Percentiles rank a stretch among this genome's conserved stretches.
These are phyloP conservation scores for Drosophila pruinosa DNA, from an alignment of 1,140 invertebrate species.

Conservation along the genomic window DNA sequence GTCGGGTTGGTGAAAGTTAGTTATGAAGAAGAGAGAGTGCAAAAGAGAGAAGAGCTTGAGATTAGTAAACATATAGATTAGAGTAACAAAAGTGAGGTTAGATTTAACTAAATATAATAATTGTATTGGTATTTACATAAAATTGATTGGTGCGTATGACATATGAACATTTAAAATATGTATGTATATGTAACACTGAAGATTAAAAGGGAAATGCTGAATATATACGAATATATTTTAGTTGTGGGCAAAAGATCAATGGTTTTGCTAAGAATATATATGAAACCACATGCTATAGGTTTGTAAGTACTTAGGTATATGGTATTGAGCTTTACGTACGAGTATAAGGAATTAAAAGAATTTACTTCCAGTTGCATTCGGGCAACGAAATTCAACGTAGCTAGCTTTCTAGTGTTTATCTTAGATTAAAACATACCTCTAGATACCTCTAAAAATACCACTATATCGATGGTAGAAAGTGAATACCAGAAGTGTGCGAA, in stretches of 20 bases:
- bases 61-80: conserved; percentile 32
- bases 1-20: conserved; percentile 11
- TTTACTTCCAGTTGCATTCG: not conserved
- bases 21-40: conserved; percentile 20
- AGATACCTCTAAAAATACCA: conserved; percentile 42
- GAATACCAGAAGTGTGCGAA: not conserved
- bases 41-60: conserved; percentile 21
- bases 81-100: conserved; percentile 42
- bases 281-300: conserved; percentile 71
- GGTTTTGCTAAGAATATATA: conserved; percentile 30
- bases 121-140: conserved; percentile 57
- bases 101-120: conserved; percentile 35
- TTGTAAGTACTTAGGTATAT: conserved; percentile 39
- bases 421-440: conserved; percentile 58
- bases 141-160: conserved; percentile 51
- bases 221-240: conserved; percentile 16
- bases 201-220: conserved; percentile 25
- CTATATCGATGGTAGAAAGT: not conserved
- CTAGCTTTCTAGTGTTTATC: not conserved
- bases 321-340: conserved; percentile 34
- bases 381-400: not conserved
- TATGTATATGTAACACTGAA: conserved; percentile 64
- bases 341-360: too few relatives aligned
- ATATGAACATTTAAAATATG: conserved; percentile 70
- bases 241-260: conserved; percentile 16